These are phyloP conservation scores for Trinectes maculatus DNA, from an alignment of 2,113 vertebrate genomes.

Conservation along the genomic window DNA sequence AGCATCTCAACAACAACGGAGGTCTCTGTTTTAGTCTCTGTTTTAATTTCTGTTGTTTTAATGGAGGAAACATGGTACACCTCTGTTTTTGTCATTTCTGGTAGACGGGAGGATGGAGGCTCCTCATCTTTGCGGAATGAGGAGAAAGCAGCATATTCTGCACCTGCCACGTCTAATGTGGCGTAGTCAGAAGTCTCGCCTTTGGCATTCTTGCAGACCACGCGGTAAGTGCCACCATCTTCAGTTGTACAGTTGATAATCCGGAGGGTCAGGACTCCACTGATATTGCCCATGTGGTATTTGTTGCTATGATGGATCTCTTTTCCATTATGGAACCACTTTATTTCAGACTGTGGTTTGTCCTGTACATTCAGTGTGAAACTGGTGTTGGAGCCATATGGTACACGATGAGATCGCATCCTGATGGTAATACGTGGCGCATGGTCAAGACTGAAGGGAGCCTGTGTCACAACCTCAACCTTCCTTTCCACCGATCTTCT, in stretches of 20 bases:
- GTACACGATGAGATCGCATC: constrained; percentile 95
- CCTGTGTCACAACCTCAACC: constrained; percentile 90
- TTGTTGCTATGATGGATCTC: constrained; percentile 89
- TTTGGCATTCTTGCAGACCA: constrained; percentile 91
- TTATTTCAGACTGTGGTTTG: constrained; percentile 91
- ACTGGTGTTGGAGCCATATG: constrained; percentile 86
- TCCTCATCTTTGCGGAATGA: constrained; percentile 89
- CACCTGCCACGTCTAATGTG: constrained; percentile 90
- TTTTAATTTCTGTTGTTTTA: constrained; percentile 80
- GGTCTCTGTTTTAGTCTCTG: constrained; percentile 55
- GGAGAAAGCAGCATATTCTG: constrained; percentile 87
- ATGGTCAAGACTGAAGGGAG: constrained; percentile 95
- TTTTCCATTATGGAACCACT: constrained; percentile 93
- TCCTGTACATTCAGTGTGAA: constrained; percentile 95
- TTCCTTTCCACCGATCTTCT: constrained; percentile 88
- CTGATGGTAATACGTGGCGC: constrained; percentile 91
- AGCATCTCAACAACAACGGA: constrained; percentile 76
- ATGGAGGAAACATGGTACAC: constrained; percentile 89
- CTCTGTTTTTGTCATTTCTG: constrained; percentile 89
- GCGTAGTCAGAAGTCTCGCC: constrained; percentile 96
- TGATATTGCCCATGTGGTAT: constrained; percentile 88
- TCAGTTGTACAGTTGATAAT: constrained; percentile 90
- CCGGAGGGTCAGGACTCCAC: constrained; percentile 92
- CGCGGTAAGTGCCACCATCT: constrained; percentile 94
- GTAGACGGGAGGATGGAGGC: constrained; percentile 86